Evolutionary conservation across 2,888 invertebrate species (phyloP), one percentile per base, ranked within the genome.

Genomic region (Cheilosia impressa): DNA sequence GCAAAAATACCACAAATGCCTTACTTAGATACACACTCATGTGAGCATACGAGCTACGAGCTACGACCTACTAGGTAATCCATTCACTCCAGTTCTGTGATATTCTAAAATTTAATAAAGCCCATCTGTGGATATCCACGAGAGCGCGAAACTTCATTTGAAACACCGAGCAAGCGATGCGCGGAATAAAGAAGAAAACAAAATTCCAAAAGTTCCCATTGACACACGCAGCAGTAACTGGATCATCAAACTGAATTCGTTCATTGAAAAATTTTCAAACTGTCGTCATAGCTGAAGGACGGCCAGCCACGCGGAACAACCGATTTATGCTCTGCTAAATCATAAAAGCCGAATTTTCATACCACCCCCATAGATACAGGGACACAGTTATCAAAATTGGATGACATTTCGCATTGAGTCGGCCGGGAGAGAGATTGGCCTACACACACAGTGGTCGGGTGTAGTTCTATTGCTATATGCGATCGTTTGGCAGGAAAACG

Each of bases 291-390:
- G 15, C 47, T 22, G 3, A 13, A 31, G 34, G 15, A 27, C 53
- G 38, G 24, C 45, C 53, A 57, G 53, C 27, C 53, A 82, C 65
- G 71, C 71, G 45, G 58, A 76, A 76, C 58, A 76, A 53, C 45
- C 65, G 76, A 76, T 82, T 76, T 82, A 76, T 82, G 81, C 81
- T 76, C 45, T 71, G 71, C 76, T 82, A 76, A 76, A 76, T 82
- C 69, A 76, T 60, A 69, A 76, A 82, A 71, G 81, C 31, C 27
- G 9, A 58, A 60, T 69, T 62, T 68, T 43, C 34, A 27, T 22
- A 34, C 34, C 45, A 50, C 4, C 19, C n/a, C n/a, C 10, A 31
- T 27, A 34, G 45, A 47, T 50, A 52, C 58, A 7, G 19, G 38
- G 31, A 45, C 34, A 43, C 34, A 53, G 65, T 75, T 57, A 47